Evolutionary conservation across 1,140 invertebrate species (phyloP).

Genomic region (Drosophila bocki): DNA sequence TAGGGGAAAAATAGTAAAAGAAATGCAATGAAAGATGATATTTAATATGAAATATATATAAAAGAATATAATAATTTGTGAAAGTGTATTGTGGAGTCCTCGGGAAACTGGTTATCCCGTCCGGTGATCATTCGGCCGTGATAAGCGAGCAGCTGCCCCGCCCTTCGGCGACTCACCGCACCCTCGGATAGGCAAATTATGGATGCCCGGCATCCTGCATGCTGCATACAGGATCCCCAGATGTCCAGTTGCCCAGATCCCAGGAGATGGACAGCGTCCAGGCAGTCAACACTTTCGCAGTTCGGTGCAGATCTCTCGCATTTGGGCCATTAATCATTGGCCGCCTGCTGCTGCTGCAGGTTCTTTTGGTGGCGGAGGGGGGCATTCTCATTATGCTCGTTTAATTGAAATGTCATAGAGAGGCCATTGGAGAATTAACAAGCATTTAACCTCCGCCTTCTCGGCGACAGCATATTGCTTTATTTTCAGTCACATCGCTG

Average conservation of each 20-base stretch:
- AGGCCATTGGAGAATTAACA: slow-evolving; percentile 53
- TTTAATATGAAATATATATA: not conserved
- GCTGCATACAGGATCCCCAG: not conserved
- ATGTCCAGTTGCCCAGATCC: not conserved
- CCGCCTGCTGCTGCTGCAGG: slow-evolving; percentile 30
- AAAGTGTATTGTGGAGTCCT: not conserved
- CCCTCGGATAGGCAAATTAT: slow-evolving; percentile 41
- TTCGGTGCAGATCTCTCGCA: slow-evolving; percentile 41
- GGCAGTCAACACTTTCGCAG: slow-evolving; percentile 62
- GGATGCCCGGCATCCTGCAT: slow-evolving; percentile 11
- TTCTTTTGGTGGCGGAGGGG: not conserved
- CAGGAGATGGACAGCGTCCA: slow-evolving; percentile 44
- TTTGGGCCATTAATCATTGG: slow-evolving; percentile 63
- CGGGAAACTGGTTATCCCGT: slow-evolving; percentile 32
- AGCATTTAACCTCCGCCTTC: slow-evolving; percentile 46
- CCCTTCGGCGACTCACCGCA: slow-evolving; percentile 2
- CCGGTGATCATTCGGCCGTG: slow-evolving; percentile 16
- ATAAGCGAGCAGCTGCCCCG: slow-evolving; percentile 37
- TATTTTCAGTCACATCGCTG: slow-evolving; percentile 15
- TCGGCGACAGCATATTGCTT: slow-evolving; percentile 5
- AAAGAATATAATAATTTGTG: not conserved
- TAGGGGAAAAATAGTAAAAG: no score
- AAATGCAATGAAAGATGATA: not conserved
- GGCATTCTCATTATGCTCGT: slow-evolving; percentile 46
- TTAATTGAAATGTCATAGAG: slow-evolving; percentile 66